Percentiles rank a stretch among this genome's conserved stretches.
These are phyloP conservation scores for Pangasianodon gigas DNA, from an alignment of 2,113 vertebrate genomes.

Conservation along the genomic window DNA sequence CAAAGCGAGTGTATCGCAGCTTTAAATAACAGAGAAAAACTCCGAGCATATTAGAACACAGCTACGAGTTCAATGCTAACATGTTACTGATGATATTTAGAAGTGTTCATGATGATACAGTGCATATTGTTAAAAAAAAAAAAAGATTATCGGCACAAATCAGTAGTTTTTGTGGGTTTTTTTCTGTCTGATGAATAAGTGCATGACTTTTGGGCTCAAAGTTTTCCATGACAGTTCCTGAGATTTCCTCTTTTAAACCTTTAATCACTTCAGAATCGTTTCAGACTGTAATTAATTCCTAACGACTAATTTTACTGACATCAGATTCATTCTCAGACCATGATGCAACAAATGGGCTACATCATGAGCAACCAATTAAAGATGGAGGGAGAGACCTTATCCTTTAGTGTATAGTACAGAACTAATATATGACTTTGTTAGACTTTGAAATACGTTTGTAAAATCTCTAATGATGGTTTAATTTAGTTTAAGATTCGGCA, in stretches of 20 bases:
- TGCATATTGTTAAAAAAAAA: not conserved
- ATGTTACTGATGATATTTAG: not conserved
- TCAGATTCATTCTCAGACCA: not conserved
- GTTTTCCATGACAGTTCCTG: not conserved
- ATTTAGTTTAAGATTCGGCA: not conserved
- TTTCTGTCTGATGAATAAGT: not conserved
- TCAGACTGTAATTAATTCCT: not conserved
- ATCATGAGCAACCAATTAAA: not conserved
- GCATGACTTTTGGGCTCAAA: not conserved
- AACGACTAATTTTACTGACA: not conserved
- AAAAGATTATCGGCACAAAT: not conserved
- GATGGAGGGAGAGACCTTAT: not conserved
- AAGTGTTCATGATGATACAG: not conserved
- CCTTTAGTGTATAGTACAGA: not conserved
- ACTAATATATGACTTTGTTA: not conserved
- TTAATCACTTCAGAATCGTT: not conserved
- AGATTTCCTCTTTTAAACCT: not conserved
- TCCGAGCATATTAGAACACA: not conserved
- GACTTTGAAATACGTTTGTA: not conserved
- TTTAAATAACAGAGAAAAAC: constrained; percentile 11
- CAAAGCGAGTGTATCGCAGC: not conserved
- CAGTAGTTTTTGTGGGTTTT: not conserved
- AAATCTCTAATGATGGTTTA: constrained; percentile 1
- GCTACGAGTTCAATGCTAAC: too few relatives aligned
- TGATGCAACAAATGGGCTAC: not conserved